Base-by-base conservation (phyloP, 35 echinoderm and acorn worm species). In the Apostichopus parvimensis region DNA sequence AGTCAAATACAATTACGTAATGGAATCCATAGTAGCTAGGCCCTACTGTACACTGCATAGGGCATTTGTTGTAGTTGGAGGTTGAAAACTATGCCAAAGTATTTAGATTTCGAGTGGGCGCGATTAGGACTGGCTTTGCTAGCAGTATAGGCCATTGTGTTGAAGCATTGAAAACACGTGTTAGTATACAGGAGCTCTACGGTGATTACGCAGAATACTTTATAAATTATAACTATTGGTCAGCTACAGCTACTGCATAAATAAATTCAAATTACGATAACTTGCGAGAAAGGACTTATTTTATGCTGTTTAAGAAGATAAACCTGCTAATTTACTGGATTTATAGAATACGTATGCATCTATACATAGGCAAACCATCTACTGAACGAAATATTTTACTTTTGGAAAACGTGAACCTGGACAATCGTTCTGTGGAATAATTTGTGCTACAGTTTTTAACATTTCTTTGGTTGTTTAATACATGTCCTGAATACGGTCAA, bases 1-100 rank as follows among this genome's bases (percentile, higher is more conserved):
- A 53, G 18, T 82, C 55, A 82, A 82, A 82, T 18, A 82, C 55
- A 34, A 6, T 82, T 82, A 82, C 79, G 79, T 82, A 82, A 82
- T 82, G 54, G 79, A 8, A 15, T 15, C 34, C 25, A 57, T 34
- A 82, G 12, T 34, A 56, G 34, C 10, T 6, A 2, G 9, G 9
- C 8, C 8, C 1, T 5, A 34, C 18, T 15, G 52, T 82, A 55
- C 79, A 82, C 25, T 45, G 34, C 6, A 10, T 53, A 55, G 24
- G 6, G 53, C 3, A 53, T 4, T 6, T 34, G 15, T 34, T 11
- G 11, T 68, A 68, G 5, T 82, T 82, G 3, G 17, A 54, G 11
- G 79, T 54, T 53, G 13, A 17, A 14, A 6, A 34, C 3, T 12
- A 12, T 8, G 8, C 15, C 18, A 55, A 55, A 54, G n/a, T n/a